Base-by-base conservation (phyloP, 92 coral and sea anemone species). In the Muricea muricata region DNA sequence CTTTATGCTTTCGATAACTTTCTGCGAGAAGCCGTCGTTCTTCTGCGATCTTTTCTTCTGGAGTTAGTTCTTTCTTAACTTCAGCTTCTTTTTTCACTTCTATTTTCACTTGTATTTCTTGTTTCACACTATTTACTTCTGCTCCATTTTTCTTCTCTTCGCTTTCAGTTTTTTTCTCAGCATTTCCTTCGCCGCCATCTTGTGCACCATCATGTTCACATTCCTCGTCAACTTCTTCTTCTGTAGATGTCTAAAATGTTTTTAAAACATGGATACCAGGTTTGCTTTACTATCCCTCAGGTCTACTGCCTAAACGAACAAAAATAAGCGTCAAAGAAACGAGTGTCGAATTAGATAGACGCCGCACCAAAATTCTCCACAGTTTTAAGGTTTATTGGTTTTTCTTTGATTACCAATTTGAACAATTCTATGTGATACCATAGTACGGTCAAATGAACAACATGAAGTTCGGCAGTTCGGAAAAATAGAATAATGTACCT, bases 1-100 rank as follows among this genome's bases (percentile, higher is more conserved):
- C 58, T 30, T 57, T 78, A 23, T 78, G 83, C 28, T 35, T 40
- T 32, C 46, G 63, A 57, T 78, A 78, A 31, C 83, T 56, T 78
- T 78, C 70, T 3, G 83, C 83, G n/a, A 58, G n/a, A 30, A 8
- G 37, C 14, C 42, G 80, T 18, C 80, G 57, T 50, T 75, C 80
- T 12, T 75, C 41, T 2, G 80, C 80, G 37, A 50, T 1, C 41
- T 75, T 75, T 52, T 75, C 80, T 48, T 75, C 76, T 33, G 17
- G 48, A 70, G 23, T 70, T 42, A 70, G 50, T 18, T 35, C 76
- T 70, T 42, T 70, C 21, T 70, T 42, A 4, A 35, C 54, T 70
- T 28, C 70, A 25, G 8, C 65, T 11, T 35, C 78, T 68, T 4
- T 12, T 25, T 20, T 71, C 0, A 71, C 37, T 75, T 48, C 80